Evolutionary conservation across 2,797 vertebrate species (phyloP), one percentile per base, ranked within the genome.

Genomic region (Etheostoma nigrum): DNA sequence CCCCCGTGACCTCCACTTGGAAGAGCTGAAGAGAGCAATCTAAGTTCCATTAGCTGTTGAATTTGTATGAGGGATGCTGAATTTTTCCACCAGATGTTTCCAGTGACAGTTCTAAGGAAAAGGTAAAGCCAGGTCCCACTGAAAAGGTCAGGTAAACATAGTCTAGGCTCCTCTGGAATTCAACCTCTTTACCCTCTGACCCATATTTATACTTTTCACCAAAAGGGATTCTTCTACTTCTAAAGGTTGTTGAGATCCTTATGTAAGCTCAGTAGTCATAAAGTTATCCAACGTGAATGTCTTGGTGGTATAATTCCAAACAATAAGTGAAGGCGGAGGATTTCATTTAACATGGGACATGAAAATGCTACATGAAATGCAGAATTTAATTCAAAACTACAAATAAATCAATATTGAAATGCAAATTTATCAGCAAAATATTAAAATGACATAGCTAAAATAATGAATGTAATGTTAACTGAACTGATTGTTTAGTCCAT

Each of bases 11-110:
- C 71, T 74, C 67, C 75, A 63, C 76, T 86, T 71, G 36, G 57
- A 89, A n/a, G 67, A 52, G 40, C 82, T 59, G 57, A 76, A 67
- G 49, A 59, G 71, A 74, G 57, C 42, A 67, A 81, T 76, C 70
- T 49, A 52, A 49, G 59, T 62, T 33, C 53, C 54, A 79, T 84
- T 81, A 83, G 83, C 77, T 87, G 84, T 77, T 89, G 81, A 88
- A 92, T 90, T 86, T 88, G 67, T 78, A 79, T 79, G 63, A 83
- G 62, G 62, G 79, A 81, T 54, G 85, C 75, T 78, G 77, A 75
- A 84, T 88, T 84, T 88, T 86, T 88, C 78, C 77, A 83, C 72
- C 87, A 89, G 88, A 93, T 89, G 83, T 87, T 91, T 83, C 64
- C 57, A 78, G 85, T 83, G 86, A 86, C 78, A 79, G 82, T 76